Conservation (phyloP, 2,888 invertebrate genomes). For the Ommatoiulus sabulosus region DNA sequence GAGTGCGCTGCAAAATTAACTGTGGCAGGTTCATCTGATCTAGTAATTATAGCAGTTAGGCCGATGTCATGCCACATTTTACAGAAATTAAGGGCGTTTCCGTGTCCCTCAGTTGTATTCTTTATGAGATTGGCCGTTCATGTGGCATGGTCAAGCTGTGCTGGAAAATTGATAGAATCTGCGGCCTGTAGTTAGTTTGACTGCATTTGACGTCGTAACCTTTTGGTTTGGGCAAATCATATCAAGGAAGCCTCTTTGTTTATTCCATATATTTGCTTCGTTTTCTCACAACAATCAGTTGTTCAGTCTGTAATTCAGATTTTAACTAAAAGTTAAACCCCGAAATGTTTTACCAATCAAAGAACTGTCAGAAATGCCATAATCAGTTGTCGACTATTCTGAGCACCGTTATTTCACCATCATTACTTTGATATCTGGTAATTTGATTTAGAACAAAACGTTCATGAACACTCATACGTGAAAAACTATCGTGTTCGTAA, state of each 20-base stretch:
- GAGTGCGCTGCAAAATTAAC: not conserved
- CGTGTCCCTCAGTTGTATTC: not conserved
- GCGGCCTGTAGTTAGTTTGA: not conserved
- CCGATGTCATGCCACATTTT: not conserved
- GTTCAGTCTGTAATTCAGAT: too few relatives aligned
- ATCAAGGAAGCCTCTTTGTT: not conserved
- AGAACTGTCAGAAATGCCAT: too few relatives aligned
- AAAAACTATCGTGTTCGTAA: too few relatives aligned
- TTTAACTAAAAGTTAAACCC: too few relatives aligned
- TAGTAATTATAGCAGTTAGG: not conserved
- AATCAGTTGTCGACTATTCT: too few relatives aligned
- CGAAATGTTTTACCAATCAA: too few relatives aligned
- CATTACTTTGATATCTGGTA: too few relatives aligned
- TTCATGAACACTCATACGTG: too few relatives aligned
- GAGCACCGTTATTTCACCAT: too few relatives aligned
- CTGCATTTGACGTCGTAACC: not conserved
- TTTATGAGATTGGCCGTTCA: not conserved
- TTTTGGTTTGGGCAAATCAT: not conserved
- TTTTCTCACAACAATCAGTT: too few relatives aligned
- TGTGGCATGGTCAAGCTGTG: not conserved
- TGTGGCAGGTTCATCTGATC: conserved; percentile 16
- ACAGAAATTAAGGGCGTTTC: conserved; percentile 1
- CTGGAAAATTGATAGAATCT: not conserved
- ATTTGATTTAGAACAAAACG: too few relatives aligned
- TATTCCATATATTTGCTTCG: too few relatives aligned